Percentiles rank a stretch among this genome's conserved stretches.
Evolutionary conservation across 2,113 vertebrate species (phyloP).

Genomic region (Microcebus jonahi): DNA sequence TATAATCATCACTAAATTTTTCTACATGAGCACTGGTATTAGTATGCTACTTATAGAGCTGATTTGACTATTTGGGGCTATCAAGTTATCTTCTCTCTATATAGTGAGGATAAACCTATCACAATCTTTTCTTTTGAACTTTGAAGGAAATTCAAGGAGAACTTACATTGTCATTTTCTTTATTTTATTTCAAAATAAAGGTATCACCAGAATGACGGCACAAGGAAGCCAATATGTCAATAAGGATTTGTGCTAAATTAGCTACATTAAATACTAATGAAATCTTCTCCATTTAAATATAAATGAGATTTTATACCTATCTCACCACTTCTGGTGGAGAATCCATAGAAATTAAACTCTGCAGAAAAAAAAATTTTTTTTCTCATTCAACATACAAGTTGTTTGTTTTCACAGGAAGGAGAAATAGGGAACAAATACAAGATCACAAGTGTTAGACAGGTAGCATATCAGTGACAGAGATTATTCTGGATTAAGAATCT

Average conservation of each 20-base stretch:
- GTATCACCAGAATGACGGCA: neutral
- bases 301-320: slow-evolving; percentile 78
- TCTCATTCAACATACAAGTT: slow-evolving; percentile 61
- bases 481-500: slow-evolving; percentile 19
- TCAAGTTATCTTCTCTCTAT: neutral
- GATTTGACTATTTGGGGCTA: neutral
- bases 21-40: neutral
- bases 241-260: slow-evolving; percentile 69
- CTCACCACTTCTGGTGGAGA: slow-evolving; percentile 75
- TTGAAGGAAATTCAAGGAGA: slow-evolving; percentile 1
- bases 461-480: neutral
- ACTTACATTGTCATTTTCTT: neutral
- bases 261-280: slow-evolving; percentile 54
- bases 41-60: neutral
- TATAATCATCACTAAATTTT: neutral
- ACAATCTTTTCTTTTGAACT: neutral
- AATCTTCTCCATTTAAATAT: slow-evolving; percentile 70
- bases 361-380: slow-evolving; percentile 81
- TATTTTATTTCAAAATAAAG: slow-evolving; percentile 52
- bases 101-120: neutral
- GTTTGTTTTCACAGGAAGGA: neutral
- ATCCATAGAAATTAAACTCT: slow-evolving; percentile 75
- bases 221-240: slow-evolving; percentile 26
- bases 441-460: neutral
- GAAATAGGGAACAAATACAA: neutral